phyloP scores from a whole-genome alignment of 2,113 vertebrate genomes.

The Jacana jacana region DNA sequence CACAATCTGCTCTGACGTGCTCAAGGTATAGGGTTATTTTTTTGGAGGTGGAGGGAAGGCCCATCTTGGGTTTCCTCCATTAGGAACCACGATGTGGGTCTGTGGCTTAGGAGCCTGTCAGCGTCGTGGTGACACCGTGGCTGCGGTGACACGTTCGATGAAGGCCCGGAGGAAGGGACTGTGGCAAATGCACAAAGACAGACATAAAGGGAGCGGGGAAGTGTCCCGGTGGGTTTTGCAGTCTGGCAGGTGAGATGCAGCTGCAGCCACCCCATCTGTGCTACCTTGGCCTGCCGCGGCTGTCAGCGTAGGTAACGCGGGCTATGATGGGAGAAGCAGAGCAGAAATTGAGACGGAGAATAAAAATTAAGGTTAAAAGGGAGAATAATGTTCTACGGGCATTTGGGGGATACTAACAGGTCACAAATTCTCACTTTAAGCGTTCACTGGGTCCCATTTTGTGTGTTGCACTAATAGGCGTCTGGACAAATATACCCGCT shows the following conservation, averaged over 20 bases:
- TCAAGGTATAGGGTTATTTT: neutral
- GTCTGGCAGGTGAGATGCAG: conserved; percentile 76
- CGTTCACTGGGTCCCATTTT: conserved; percentile 41
- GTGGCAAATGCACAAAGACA: conserved; percentile 70
- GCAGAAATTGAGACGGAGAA: conserved; percentile 66
- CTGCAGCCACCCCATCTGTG: conserved; percentile 76
- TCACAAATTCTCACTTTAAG: conserved; percentile 60
- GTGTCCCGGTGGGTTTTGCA: conserved; percentile 70
- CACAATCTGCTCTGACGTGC: neutral
- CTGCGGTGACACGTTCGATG: conserved; percentile 55
- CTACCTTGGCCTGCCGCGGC: conserved; percentile 64
- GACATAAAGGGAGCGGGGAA: conserved; percentile 60
- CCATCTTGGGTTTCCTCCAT: neutral
- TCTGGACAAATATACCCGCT: conserved; percentile 42
- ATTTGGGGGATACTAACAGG: conserved; percentile 60
- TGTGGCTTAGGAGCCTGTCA: neutral
- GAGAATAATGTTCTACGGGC: conserved; percentile 54
- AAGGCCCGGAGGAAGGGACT: conserved; percentile 68
- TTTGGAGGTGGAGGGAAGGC: neutral
- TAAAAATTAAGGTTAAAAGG: conserved; percentile 68
- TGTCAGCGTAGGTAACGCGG: conserved; percentile 55
- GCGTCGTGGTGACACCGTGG: neutral
- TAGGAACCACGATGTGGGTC: neutral
- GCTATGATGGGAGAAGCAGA: conserved; percentile 66
- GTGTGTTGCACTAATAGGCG: conserved; percentile 16